These are phyloP conservation scores for Aplochiton taeniatus DNA, from an alignment of 2,797 vertebrate species.

Conservation along the genomic window DNA sequence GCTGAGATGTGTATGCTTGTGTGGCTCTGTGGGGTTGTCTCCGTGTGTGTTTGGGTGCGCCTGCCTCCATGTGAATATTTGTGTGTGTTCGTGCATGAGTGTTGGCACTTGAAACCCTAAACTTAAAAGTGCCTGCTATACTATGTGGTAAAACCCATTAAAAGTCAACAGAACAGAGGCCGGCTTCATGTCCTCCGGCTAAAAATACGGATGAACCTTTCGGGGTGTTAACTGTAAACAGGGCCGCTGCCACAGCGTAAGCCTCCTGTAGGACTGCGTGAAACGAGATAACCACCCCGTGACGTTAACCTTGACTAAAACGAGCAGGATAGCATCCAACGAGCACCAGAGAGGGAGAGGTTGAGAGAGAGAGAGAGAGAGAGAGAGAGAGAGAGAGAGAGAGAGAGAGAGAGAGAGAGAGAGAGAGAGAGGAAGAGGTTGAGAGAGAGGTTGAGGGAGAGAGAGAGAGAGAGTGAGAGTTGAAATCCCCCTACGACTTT, in stretches of 20 bases:
- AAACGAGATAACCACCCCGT: no score
- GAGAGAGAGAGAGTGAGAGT: not conserved
- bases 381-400: slow-evolving; percentile 11
- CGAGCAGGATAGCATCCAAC: no score
- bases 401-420: slow-evolving; percentile 20
- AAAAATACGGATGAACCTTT: slow-evolving; percentile 35
- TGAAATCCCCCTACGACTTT: not conserved
- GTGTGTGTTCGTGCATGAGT: not conserved
- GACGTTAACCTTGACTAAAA: no score
- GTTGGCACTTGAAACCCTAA: no score
- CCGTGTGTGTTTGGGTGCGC: not conserved
- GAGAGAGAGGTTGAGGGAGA: not conserved
- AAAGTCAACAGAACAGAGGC: no score
- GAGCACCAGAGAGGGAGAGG: not conserved
- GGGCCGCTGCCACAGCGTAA: no score
- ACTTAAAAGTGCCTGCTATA: no score
- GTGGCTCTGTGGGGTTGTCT: not conserved
- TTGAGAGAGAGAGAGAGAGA: slow-evolving; percentile 21
- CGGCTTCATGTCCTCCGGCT: no score
- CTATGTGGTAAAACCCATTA: no score
- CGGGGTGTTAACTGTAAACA: no score
- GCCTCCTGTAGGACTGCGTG: no score
- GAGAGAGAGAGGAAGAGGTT: not conserved
- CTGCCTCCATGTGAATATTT: not conserved
- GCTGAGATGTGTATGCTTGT: slow-evolving; percentile 12